phyloP scores from a whole-genome alignment of 2,113 vertebrate genomes.

The Elephas maximus region DNA sequence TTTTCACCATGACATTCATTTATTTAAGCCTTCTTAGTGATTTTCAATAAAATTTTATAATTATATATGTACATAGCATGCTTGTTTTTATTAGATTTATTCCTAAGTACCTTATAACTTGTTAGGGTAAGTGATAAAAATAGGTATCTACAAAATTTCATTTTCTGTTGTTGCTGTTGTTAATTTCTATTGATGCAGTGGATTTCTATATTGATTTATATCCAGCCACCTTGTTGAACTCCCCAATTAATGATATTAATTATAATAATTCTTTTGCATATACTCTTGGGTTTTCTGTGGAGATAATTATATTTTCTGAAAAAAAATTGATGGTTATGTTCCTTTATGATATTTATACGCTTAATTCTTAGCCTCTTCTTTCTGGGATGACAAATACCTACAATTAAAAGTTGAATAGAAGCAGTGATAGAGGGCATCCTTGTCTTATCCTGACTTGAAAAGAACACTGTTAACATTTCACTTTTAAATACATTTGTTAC shows the following conservation, averaged over 20 bases:
- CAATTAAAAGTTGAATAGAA: neutral
- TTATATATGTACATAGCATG: neutral
- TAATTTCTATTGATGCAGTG: neutral
- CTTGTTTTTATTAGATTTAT: neutral
- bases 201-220: neutral
- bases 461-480: neutral
- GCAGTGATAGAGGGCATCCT: neutral
- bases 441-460: neutral
- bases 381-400: neutral
- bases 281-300: neutral
- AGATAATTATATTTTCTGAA: neutral
- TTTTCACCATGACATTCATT: neutral
- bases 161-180: neutral
- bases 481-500: neutral
- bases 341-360: neutral
- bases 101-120: neutral
- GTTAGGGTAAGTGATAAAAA: neutral
- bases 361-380: neutral
- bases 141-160: neutral
- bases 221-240: neutral
- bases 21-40: neutral
- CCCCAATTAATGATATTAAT: neutral
- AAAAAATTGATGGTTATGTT: neutral
- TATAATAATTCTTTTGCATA: neutral
- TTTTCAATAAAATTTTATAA: neutral